Evolutionary conservation across 2,888 invertebrate genomes (phyloP).

Genomic region (Anoplius nigerrimus): DNA sequence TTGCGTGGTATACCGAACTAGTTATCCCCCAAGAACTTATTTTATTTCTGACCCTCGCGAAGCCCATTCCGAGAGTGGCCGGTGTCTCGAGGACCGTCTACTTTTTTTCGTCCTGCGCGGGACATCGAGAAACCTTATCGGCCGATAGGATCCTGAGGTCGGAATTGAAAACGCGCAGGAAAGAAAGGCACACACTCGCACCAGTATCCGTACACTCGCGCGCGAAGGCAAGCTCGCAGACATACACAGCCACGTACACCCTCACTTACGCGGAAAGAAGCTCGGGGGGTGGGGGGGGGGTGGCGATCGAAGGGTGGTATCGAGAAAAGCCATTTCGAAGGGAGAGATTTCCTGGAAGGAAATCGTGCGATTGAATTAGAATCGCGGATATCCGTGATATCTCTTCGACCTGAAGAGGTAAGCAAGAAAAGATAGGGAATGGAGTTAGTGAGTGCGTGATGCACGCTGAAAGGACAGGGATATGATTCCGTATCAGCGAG

Average conservation of each 20-base stretch:
- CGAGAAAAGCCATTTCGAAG: conserved; percentile 28
- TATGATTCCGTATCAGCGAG: too few relatives aligned
- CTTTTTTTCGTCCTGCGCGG: neutral
- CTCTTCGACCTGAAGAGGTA: neutral
- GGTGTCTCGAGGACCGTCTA: conserved; percentile 6
- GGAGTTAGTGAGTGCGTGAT: neutral
- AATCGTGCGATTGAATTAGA: conserved; percentile 46
- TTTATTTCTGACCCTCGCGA: too few relatives aligned
- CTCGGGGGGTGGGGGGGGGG: conserved; percentile 5
- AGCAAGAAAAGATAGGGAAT: neutral
- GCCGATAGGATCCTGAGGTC: conserved; percentile 21
- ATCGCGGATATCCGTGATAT: conserved; percentile 25
- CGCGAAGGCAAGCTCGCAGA: too few relatives aligned
- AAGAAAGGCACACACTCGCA: neutral
- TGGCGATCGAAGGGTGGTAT: conserved; percentile 15
- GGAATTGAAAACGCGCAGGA: conserved; percentile 37
- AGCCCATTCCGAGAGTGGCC: too few relatives aligned
- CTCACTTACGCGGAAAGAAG: too few relatives aligned
- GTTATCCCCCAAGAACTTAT: too few relatives aligned
- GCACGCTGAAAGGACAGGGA: too few relatives aligned
- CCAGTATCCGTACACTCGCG: neutral
- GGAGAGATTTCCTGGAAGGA: conserved; percentile 33
- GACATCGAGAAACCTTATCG: conserved; percentile 32
- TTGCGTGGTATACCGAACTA: too few relatives aligned
- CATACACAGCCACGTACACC: neutral